A percentile compares a stretch with the other conserved stretches of the same genome.
phyloP scores from a whole-genome alignment of 2,888 invertebrate genomes.

The Sminthurinus aureus region DNA sequence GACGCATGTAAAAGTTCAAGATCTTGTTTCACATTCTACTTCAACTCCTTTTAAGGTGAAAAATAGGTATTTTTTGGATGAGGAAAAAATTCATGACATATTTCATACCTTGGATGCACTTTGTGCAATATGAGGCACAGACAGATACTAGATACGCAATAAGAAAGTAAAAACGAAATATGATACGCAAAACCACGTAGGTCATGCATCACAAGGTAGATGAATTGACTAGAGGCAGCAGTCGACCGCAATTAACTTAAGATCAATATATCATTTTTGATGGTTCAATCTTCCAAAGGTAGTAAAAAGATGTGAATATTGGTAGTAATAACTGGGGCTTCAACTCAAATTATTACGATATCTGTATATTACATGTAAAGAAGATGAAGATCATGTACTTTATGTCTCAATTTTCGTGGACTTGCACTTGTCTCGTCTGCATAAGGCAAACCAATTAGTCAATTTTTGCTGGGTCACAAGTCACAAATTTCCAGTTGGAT shows the following conservation, averaged over 20 bases:
- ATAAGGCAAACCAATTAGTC: not conserved
- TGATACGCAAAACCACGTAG: not conserved
- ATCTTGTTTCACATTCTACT: not conserved
- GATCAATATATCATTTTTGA: constrained; percentile 12
- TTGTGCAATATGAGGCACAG: not conserved
- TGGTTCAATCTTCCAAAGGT: not conserved
- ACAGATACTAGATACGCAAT: not conserved
- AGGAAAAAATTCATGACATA: not conserved
- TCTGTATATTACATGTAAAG: not conserved
- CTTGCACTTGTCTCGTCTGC: not conserved
- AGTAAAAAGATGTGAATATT: not conserved
- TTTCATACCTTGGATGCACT: not conserved
- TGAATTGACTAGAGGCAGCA: not conserved
- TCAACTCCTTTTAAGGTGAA: not conserved
- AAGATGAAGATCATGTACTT: not conserved
- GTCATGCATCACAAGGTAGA: not conserved
- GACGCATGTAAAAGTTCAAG: not conserved
- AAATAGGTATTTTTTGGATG: not conserved
- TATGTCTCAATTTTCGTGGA: not conserved
- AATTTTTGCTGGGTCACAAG: not conserved
- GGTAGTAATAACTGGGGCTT: not conserved
- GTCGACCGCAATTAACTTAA: not conserved
- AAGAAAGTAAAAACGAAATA: not conserved
- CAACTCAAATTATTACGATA: too few relatives aligned
- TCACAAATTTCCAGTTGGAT: not conserved